Evolutionary conservation across 2,797 vertebrate species (phyloP).

Genomic region (Cheracebus regulus): DNA sequence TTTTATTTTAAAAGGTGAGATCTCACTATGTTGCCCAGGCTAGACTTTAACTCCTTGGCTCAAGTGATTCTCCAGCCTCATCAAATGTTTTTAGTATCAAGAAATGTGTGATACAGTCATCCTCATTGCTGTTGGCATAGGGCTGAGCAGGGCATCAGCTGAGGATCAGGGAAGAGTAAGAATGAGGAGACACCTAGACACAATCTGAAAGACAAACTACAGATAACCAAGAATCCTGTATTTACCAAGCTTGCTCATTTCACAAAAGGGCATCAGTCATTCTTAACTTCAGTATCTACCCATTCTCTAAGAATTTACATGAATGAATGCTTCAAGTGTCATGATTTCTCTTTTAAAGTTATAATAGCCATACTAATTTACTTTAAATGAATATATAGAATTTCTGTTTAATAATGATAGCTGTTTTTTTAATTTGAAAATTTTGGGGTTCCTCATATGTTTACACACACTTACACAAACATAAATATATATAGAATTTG

Average conservation of each 20-base stretch:
- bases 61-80: neutral
- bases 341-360: conserved; percentile 31
- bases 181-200: neutral
- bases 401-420: neutral
- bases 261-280: neutral
- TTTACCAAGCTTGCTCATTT: neutral
- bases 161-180: neutral
- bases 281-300: neutral
- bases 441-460: neutral
- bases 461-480: neutral
- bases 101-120: neutral
- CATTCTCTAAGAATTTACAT: neutral
- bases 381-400: neutral
- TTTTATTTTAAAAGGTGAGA: neutral
- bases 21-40: neutral
- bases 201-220: neutral
- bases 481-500: neutral
- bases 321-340: neutral
- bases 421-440: neutral
- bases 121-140: neutral
- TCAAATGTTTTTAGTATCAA: neutral
- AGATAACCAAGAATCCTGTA: neutral
- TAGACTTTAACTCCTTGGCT: neutral
- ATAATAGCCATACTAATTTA: neutral
- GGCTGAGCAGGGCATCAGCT: neutral